phyloP scores from a whole-genome alignment of 2,888 invertebrate genomes.

The Willowsia nigromaculata region DNA sequence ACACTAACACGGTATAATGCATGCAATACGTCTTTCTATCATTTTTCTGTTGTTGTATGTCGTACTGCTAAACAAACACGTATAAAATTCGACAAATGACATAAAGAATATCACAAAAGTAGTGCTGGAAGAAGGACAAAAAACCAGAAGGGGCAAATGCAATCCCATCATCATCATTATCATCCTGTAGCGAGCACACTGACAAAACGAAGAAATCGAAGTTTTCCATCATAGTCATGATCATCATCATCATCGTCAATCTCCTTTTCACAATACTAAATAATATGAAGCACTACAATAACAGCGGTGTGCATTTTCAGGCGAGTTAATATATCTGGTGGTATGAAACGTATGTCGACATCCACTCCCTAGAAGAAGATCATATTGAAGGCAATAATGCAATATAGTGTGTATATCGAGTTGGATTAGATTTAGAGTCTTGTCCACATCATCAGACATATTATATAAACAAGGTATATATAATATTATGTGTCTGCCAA shows the following conservation, averaged over 20 bases:
- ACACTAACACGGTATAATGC: neutral
- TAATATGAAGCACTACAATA: conserved; percentile 14
- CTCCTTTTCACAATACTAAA: neutral
- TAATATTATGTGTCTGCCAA: neutral
- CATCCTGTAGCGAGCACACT: neutral
- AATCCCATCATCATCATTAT: neutral
- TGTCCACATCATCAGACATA: neutral
- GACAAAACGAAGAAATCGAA: conserved; percentile 31
- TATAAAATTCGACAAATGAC: conserved; percentile 31
- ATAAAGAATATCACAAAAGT: conserved; percentile 18
- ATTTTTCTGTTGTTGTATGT: conserved; percentile 8
- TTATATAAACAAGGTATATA: conserved; percentile 1
- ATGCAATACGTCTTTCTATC: conserved; percentile 13
- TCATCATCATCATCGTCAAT: conserved; percentile 10
- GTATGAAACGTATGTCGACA: neutral
- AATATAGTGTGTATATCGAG: conserved; percentile 21
- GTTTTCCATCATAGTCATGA: conserved; percentile 26
- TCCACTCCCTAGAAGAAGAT: neutral
- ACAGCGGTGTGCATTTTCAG: neutral
- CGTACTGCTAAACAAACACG: conserved; percentile 22
- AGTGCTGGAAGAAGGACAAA: conserved; percentile 7
- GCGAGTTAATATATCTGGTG: neutral
- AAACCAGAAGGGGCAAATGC: conserved; percentile 19
- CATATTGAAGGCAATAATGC: conserved; percentile 18
- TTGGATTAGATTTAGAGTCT: conserved; percentile 32